Evolutionary conservation across 1,140 invertebrate genomes (phyloP).

Genomic region (Drosophila burlai): DNA sequence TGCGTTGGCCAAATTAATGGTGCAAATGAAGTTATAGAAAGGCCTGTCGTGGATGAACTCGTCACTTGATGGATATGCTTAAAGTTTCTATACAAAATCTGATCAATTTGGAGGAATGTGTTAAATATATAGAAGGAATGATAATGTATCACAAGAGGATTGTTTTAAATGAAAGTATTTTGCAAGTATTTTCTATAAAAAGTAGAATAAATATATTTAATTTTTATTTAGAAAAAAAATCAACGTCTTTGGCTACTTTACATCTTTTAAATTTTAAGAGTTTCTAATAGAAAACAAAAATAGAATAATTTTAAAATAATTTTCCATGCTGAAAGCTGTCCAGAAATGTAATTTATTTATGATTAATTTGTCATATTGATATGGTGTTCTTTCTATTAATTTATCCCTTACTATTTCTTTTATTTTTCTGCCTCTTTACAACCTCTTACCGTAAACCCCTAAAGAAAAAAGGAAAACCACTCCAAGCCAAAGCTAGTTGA

Average conservation of each 20-base stretch:
- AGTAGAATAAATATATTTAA: not conserved
- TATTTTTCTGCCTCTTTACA: not conserved
- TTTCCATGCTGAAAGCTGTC: not conserved
- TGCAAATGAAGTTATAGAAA: conserved; percentile 33
- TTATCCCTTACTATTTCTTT: not conserved
- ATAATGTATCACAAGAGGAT: not conserved
- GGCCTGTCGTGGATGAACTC: conserved; percentile 16
- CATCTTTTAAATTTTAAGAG: too few relatives aligned
- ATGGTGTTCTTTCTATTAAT: not conserved
- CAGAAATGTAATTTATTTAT: not conserved
- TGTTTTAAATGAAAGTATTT: not conserved
- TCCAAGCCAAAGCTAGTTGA: not conserved
- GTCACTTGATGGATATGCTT: not conserved
- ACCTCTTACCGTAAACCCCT: not conserved
- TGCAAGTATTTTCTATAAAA: not conserved
- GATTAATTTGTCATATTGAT: not conserved
- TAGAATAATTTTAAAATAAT: not conserved
- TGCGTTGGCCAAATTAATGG: conserved; percentile 31
- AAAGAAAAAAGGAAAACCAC: not conserved
- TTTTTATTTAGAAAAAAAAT: not conserved
- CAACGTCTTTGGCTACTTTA: not conserved
- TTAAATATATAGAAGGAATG: not conserved
- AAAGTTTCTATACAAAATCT: not conserved
- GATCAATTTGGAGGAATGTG: not conserved
- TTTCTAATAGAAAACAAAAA: too few relatives aligned